Conservation (phyloP, 2,797 vertebrate species). For the Enteromius fasciolatus region DNA sequence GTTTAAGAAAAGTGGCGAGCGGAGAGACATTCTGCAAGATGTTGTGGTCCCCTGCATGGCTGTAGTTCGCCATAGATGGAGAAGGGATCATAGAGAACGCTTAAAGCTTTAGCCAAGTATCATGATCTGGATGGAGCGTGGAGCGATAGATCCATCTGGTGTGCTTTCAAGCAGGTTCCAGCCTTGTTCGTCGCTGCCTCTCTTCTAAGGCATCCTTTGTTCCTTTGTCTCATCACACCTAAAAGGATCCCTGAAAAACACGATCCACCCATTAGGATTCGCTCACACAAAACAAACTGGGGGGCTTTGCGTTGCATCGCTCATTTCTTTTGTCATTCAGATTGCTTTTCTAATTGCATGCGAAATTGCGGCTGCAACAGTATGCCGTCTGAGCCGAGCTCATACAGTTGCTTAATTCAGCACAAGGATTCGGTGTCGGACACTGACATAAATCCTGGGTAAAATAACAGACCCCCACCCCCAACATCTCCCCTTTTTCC, state of each 20-base stretch:
- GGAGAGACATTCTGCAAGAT: conserved; percentile 99
- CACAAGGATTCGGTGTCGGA: conserved; percentile 52
- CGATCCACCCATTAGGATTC: conserved; percentile 75
- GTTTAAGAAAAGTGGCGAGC: conserved; percentile 98
- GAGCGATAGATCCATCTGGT: conserved; percentile 96
- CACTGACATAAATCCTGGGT: conserved; percentile 59
- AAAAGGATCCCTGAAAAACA: conserved; percentile 86
- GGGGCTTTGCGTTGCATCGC: conserved; percentile 65
- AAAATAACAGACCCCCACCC: conserved; percentile 43
- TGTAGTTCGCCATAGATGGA: conserved; percentile 99
- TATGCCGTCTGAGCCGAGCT: conserved; percentile 63
- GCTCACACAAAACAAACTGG: conserved; percentile 67
- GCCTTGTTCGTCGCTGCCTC: conserved; percentile 84
- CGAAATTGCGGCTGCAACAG: conserved; percentile 64
- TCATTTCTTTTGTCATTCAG: conserved; percentile 60
- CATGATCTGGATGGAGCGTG: conserved; percentile 95
- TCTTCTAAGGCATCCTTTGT: conserved; percentile 92
- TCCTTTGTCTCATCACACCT: conserved; percentile 98
- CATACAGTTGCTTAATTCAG: conserved; percentile 58
- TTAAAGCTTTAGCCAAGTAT: conserved; percentile 97
- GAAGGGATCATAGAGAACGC: conserved; percentile 95
- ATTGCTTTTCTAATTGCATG: conserved; percentile 59
- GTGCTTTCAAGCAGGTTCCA: conserved; percentile 97
- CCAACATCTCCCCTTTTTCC: conserved; percentile 33
- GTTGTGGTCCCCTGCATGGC: conserved; percentile 99